These are phyloP conservation scores for Drosophila suzukii DNA, from an alignment of 1,140 invertebrate species.

Conservation along the genomic window DNA sequence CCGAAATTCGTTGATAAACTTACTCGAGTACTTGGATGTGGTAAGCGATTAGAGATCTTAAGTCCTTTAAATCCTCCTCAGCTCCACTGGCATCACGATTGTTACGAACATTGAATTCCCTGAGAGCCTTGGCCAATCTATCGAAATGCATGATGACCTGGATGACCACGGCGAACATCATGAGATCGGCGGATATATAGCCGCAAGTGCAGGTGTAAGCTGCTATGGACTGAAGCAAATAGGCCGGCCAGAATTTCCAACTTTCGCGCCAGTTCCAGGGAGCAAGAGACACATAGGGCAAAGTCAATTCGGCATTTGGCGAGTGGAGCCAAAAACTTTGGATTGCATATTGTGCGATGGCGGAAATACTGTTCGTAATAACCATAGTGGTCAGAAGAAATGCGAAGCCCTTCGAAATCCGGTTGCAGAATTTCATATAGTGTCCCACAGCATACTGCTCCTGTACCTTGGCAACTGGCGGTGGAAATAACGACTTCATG, in stretches of 20 bases:
- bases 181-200: slow-evolving; percentile 41
- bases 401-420: neutral
- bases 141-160: slow-evolving; percentile 69
- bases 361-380: neutral
- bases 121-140: slow-evolving; percentile 22
- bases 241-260: neutral
- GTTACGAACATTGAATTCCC: slow-evolving; percentile 4
- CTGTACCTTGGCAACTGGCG: too few species aligned
- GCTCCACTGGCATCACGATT: neutral
- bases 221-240: neutral
- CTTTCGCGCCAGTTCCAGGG: neutral
- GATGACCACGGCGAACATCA: slow-evolving; percentile 46
- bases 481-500: neutral
- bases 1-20: neutral
- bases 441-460: neutral
- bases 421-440: neutral
- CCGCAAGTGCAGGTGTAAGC: neutral
- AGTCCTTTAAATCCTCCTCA: slow-evolving; percentile 28
- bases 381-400: neutral
- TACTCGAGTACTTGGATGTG: neutral
- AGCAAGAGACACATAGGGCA: neutral
- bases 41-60: slow-evolving; percentile 29
- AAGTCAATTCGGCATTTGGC: neutral
- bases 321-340: neutral
- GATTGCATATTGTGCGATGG: neutral